A percentile compares a stretch with the other conserved stretches of the same genome.
Conservation (phyloP, 2,888 invertebrate genomes). For the Cataglyphis rosenhaueri region DNA sequence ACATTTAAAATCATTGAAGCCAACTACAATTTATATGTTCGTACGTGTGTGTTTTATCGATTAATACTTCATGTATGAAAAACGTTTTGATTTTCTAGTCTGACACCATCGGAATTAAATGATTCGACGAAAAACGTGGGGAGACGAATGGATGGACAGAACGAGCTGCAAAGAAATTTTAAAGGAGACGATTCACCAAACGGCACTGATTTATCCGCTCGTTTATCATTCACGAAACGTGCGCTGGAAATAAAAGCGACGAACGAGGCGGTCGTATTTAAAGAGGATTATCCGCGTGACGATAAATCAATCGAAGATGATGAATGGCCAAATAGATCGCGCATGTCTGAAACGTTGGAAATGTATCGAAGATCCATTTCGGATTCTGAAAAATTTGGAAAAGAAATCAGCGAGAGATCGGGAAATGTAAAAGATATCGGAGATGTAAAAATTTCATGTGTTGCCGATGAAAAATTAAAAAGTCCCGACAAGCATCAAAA, state of each 20-base stretch:
- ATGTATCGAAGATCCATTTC: slow-evolving; percentile 38
- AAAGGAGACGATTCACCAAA: slow-evolving; percentile 27
- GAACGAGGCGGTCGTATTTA: slow-evolving; percentile 42
- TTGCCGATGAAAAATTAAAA: background rate
- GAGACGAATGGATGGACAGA: background rate
- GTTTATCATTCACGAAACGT: slow-evolving; percentile 50
- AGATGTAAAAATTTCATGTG: background rate
- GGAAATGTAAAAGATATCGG: background rate
- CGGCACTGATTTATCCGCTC: slow-evolving; percentile 50
- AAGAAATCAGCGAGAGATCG: background rate
- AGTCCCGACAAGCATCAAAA: slow-evolving; percentile 4
- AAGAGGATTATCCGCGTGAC: slow-evolving; percentile 34
- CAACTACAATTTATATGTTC: background rate
- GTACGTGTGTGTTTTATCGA: background rate
- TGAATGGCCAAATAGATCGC: slow-evolving; percentile 46
- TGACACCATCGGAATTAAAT: slow-evolving; percentile 21
- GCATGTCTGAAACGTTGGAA: slow-evolving; percentile 2
- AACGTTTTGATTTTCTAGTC: slow-evolving; percentile 26
- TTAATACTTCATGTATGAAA: slow-evolving; percentile 13
- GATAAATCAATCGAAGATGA: slow-evolving; percentile 52
- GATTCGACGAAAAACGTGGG: slow-evolving; percentile 24
- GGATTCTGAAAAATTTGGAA: slow-evolving; percentile 17
- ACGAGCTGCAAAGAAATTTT: slow-evolving; percentile 40
- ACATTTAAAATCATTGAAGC: background rate
- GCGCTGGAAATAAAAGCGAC: slow-evolving; percentile 46